Evolutionary conservation across 2,888 invertebrate species (phyloP).

Genomic region (Sesamia inferens): DNA sequence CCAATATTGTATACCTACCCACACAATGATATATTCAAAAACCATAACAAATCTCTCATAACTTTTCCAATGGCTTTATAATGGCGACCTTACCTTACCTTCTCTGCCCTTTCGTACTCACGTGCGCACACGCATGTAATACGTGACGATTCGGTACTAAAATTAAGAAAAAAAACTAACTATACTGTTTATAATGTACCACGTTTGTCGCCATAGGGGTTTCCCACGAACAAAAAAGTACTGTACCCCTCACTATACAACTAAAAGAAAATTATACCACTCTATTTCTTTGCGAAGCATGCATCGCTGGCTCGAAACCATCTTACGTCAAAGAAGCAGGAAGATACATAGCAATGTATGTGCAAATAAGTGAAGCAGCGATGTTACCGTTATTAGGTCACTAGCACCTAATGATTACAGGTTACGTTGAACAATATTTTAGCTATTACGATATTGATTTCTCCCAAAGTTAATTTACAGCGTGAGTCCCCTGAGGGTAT

Average conservation of each 20-base stretch:
- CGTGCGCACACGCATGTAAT: slow-evolving; percentile 57
- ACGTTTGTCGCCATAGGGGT: slow-evolving; percentile 79
- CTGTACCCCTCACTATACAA: slow-evolving; percentile 23
- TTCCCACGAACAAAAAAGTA: slow-evolving; percentile 77
- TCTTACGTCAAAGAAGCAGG: fast-evolving
- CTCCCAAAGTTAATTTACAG: slow-evolving; percentile 75
- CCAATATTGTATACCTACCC: neutral
- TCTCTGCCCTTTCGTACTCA: slow-evolving; percentile 60
- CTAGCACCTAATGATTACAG: slow-evolving; percentile 70
- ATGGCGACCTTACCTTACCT: slow-evolving; percentile 40
- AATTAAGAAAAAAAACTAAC: slow-evolving; percentile 66
- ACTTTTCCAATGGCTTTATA: slow-evolving; percentile 10
- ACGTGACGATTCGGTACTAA: slow-evolving; percentile 65
- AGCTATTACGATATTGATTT: slow-evolving; percentile 83
- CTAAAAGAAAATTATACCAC: slow-evolving; percentile 16
- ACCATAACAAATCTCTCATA: slow-evolving; percentile 14
- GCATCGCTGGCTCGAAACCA: slow-evolving; percentile 26
- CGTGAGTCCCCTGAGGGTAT: slow-evolving; percentile 71
- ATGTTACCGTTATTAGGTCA: slow-evolving; percentile 59
- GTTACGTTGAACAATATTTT: slow-evolving; percentile 78
- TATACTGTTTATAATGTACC: slow-evolving; percentile 69
- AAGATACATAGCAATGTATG: slow-evolving; percentile 25
- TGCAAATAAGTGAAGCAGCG: neutral
- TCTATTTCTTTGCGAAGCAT: neutral
- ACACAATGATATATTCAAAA: slow-evolving; percentile 11